phyloP scores from a whole-genome alignment of 2,797 vertebrate genomes.

The Xiphophorus birchmanni region DNA sequence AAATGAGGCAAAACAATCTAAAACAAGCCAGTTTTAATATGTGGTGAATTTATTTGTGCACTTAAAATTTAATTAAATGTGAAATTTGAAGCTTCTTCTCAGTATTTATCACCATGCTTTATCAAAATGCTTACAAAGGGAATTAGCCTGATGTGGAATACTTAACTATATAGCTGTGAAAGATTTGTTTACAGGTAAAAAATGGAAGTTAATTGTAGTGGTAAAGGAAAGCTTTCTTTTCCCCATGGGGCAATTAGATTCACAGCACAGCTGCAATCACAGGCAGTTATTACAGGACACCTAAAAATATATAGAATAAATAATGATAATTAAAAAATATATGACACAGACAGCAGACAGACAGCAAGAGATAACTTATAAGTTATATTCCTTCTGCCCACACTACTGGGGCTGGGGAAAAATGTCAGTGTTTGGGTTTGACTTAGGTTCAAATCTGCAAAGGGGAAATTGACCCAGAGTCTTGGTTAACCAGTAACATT shows the following conservation, averaged over 20 bases:
- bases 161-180: neutral
- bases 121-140: neutral
- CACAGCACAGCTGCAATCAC: neutral
- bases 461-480: neutral
- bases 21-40: neutral
- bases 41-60: neutral
- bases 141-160: neutral
- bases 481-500: neutral
- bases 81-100: neutral
- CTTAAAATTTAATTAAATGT: neutral
- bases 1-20: neutral
- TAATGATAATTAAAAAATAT: neutral
- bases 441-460: neutral
- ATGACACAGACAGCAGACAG: neutral
- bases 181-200: neutral
- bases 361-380: neutral
- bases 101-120: neutral
- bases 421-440: neutral
- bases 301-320: neutral
- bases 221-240: neutral
- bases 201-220: neutral
- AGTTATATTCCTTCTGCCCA: neutral
- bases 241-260: neutral
- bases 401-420: neutral
- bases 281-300: neutral